Percentiles rank a stretch among this genome's conserved stretches.
Conservation (phyloP, 2,113 vertebrate species). For the Vireo altiloquus region DNA sequence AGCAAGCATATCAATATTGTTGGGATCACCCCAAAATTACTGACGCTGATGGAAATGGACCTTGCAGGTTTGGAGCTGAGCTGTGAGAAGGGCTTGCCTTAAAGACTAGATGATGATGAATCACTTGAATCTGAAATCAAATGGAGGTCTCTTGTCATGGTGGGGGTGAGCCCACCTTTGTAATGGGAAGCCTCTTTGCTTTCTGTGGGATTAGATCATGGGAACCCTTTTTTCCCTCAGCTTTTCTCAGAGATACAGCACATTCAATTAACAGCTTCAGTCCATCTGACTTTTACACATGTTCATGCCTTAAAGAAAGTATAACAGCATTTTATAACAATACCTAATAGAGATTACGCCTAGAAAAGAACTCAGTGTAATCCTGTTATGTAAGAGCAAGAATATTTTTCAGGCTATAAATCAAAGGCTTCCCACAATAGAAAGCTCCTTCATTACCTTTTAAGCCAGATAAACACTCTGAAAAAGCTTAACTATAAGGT, state of each 20-base stretch:
- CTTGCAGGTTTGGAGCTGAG: not conserved
- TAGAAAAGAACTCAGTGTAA: not conserved
- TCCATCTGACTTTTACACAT: not conserved
- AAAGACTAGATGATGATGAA: not conserved
- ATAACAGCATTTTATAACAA: constrained; percentile 5
- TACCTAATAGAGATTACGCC: not conserved
- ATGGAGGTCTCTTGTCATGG: not conserved
- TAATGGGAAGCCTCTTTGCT: not conserved
- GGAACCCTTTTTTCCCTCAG: not conserved
- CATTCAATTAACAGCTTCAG: not conserved
- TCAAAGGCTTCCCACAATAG: not conserved
- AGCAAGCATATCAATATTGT: fast-evolving
- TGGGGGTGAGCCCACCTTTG: not conserved
- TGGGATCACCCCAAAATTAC: not conserved
- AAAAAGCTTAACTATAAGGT: not conserved
- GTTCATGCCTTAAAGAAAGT: not conserved
- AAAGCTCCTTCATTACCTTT: not conserved
- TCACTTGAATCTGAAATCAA: not conserved
- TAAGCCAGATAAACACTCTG: not conserved
- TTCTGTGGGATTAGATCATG: not conserved
- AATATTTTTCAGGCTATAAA: not conserved
- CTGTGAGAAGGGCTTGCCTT: not conserved
- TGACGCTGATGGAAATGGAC: not conserved
- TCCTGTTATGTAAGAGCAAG: not conserved
- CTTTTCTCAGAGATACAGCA: not conserved